phyloP scores from a whole-genome alignment of 2,797 vertebrate species.

The Helicolenus hilgendorfi region DNA sequence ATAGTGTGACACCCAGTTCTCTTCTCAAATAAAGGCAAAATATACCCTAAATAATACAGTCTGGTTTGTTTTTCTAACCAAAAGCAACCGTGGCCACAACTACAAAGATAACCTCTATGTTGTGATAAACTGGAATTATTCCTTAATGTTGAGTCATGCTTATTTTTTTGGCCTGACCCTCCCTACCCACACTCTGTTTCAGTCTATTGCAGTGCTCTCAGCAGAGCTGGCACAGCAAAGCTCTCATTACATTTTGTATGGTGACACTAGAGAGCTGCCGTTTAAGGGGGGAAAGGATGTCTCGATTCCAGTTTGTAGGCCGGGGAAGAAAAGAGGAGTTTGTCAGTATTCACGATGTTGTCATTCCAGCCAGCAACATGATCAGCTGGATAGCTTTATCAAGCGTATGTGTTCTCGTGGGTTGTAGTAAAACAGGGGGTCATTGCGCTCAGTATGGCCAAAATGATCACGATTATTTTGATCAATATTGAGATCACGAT shows the following conservation, averaged over 20 bases:
- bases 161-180: constrained; percentile 32
- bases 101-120: background rate
- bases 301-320: constrained; percentile 43
- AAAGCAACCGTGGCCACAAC: background rate
- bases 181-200: constrained; percentile 20
- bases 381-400: background rate
- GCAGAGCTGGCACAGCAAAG: constrained; percentile 62
- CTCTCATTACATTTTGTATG: constrained; percentile 60
- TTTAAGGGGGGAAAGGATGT: constrained; percentile 38
- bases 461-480: background rate
- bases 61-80: background rate
- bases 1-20: background rate
- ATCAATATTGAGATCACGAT: background rate
- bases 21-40: background rate
- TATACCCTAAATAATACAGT: background rate
- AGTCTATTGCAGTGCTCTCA: constrained; percentile 50
- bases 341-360: constrained; percentile 34
- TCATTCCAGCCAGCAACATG: constrained; percentile 4
- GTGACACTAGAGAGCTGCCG: constrained; percentile 57
- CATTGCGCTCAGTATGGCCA: background rate
- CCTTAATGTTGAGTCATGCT: constrained; percentile 24
- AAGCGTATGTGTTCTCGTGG: background rate
- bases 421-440: background rate
- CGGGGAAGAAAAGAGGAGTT: background rate
- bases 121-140: constrained; percentile 14